Conservation (phyloP, 2,797 vertebrate species). For the Poeciliopsis presidionis region DNA sequence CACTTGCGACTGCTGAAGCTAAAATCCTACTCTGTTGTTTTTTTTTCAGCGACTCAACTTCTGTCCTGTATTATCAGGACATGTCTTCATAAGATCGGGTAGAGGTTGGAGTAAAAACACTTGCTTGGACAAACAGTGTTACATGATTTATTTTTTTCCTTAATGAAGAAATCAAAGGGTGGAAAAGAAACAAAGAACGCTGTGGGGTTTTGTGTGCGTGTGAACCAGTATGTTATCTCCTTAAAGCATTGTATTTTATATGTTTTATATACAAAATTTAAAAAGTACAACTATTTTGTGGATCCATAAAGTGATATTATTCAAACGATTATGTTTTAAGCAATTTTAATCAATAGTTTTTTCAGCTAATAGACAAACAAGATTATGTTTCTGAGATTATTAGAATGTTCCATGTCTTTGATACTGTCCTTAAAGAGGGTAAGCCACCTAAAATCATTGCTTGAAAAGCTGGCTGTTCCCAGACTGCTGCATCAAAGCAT, state of each 20-base stretch:
- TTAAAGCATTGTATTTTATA: not conserved
- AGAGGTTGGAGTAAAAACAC: not conserved
- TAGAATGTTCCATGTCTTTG: not conserved
- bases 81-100: not conserved
- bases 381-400: not conserved
- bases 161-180: conserved; percentile 22
- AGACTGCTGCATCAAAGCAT: not conserved
- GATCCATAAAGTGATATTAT: not conserved
- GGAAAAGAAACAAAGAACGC: not conserved
- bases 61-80: not conserved
- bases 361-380: not conserved
- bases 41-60: conserved; percentile 1
- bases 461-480: not conserved
- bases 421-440: not conserved
- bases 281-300: not conserved
- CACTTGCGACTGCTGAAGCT: conserved; percentile 43
- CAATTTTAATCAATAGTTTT: not conserved
- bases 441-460: not conserved
- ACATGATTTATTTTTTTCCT: not conserved
- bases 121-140: conserved; percentile 8
- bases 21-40: not conserved
- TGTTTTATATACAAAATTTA: not conserved
- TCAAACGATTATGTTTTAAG: not conserved
- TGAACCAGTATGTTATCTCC: not conserved
- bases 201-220: not conserved